Evolutionary conservation across 1,140 invertebrate genomes (phyloP), one percentile per base, ranked within the genome.

Genomic region (Meloidogyne chitwoodi): DNA sequence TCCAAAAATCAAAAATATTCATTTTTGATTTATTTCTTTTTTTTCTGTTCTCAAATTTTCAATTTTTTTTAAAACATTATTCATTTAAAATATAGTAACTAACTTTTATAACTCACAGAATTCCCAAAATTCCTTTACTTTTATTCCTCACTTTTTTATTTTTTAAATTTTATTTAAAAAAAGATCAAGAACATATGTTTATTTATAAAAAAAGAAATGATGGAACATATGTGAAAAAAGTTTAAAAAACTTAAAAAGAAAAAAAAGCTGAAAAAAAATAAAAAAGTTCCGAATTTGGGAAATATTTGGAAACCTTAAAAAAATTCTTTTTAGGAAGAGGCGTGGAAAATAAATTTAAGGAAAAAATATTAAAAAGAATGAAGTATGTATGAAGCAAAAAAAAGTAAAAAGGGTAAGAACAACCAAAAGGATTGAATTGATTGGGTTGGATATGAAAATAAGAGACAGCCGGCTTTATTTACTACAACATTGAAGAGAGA

Each of bases 341-440:
- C 19, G 19, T 24, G 19, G 29, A 8, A n/a, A 56, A 44, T 26
- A 11, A 44, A 71, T 44, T 19, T 24, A 56, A 71, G 19, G 12
- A 70, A 48, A 70, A 38, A 44, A 26, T 27, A 24, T n/a, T n/a
- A 19, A 16, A 56, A 61, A 71, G 69, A 26, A 27, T 44, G 19
- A 22, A 61, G 10, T 24, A 64, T 64, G n/a, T 64, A 24, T 3
- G 27, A 3, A 56, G 22, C 24, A 56, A 56, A 22, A 48, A 61
- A 61, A 24, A 56, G 41, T 14, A 44, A 71, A 41, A 71, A 56
- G 69, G 34, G 29, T 31, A 31, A 31, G 29, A 31, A 31, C 29
- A 31, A 38, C 4, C 34, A 38, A 68, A 68, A 22, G 66, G n/a
- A 31, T 27, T n/a, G 69, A 68, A 74, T 66, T 64, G 65, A 74